Percentiles rank a stretch among this genome's conserved stretches.
Evolutionary conservation across 2,113 vertebrate species (phyloP).

Genomic region (Labeo rohita): DNA sequence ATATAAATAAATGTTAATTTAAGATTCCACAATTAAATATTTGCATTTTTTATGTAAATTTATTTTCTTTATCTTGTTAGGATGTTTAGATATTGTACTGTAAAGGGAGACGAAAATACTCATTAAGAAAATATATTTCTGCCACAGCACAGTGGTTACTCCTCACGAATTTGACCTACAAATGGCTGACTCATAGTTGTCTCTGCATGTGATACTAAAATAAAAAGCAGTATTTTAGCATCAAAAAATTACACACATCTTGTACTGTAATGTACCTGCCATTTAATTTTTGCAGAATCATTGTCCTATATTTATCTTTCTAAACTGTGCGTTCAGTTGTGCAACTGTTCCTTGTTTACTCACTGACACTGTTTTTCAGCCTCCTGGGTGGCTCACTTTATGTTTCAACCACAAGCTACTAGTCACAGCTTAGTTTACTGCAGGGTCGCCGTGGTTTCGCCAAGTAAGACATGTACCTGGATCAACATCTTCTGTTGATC

Average conservation of each 20-base stretch:
- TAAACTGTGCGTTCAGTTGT: no score
- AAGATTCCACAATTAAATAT: no score
- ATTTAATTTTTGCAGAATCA: not conserved
- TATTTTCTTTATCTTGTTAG: not conserved
- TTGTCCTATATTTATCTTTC: not conserved
- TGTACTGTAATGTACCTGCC: not conserved
- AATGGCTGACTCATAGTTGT: not conserved
- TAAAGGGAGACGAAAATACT: not conserved
- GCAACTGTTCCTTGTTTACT: not conserved
- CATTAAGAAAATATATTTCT: not conserved
- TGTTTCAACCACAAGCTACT: not conserved
- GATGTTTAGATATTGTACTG: not conserved
- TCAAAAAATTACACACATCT: not conserved
- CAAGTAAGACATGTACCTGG: no score
- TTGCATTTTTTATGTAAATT: no score
- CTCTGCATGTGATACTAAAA: not conserved
- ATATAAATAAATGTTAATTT: no score
- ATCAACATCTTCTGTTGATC: no score
- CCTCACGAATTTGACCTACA: not conserved
- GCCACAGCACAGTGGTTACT: not conserved
- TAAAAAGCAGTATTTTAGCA: not conserved
- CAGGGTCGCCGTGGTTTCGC: no score
- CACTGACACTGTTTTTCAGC: not conserved
- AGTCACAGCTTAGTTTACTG: not conserved
- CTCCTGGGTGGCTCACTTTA: slow-evolving; percentile 1